Evolutionary conservation across 2,113 vertebrate species (phyloP).

Genomic region (Seriola aureovittata): DNA sequence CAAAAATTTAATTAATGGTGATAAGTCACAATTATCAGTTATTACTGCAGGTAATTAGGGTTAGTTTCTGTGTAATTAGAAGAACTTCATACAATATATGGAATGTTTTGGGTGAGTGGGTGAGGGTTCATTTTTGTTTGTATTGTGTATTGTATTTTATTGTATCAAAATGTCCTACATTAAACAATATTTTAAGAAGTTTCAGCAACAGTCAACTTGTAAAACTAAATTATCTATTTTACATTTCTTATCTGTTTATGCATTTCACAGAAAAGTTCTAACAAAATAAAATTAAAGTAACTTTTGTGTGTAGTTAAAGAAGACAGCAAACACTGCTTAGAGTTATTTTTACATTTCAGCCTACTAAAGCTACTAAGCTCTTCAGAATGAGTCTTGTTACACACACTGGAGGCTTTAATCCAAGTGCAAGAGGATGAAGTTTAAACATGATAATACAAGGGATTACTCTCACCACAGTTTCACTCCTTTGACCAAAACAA

Average conservation of each 20-base stretch:
- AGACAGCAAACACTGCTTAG: constrained; percentile 7
- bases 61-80: too few relatives aligned
- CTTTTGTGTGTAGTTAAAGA: background rate
- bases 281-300: background rate
- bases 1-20: too few relatives aligned
- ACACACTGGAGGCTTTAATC: constrained; percentile 66
- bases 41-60: too few relatives aligned
- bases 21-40: too few relatives aligned
- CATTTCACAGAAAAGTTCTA: background rate
- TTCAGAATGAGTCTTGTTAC: constrained; percentile 50
- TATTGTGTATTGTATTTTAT: background rate
- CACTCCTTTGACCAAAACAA: constrained; percentile 60
- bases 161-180: background rate
- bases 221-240: background rate
- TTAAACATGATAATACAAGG: constrained; percentile 58
- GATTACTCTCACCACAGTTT: constrained; percentile 65
- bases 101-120: too few relatives aligned
- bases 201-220: background rate
- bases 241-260: background rate
- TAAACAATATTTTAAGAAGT: background rate
- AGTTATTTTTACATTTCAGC: constrained; percentile 37
- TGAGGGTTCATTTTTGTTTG: background rate
- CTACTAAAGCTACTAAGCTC: constrained; percentile 50
- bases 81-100: too few relatives aligned
- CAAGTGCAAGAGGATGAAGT: constrained; percentile 38